A percentile compares a stretch with the other conserved stretches of the same genome.
Evolutionary conservation across 2,888 invertebrate species (phyloP).

Genomic region (Cheilosia pagana): DNA sequence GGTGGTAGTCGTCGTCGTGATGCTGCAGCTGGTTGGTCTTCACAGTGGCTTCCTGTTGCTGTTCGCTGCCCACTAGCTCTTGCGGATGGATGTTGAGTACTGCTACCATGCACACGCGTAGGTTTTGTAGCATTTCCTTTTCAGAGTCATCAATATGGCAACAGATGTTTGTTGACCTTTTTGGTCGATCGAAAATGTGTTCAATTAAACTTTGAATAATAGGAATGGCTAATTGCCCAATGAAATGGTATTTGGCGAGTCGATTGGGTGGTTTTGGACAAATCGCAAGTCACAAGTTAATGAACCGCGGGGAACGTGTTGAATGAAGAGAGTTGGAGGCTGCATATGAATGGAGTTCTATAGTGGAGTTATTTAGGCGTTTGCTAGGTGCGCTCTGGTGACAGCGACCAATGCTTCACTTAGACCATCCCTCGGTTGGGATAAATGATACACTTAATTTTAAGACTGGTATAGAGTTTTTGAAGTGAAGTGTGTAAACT

Average conservation of each 20-base stretch:
- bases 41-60: slow-evolving; percentile 50
- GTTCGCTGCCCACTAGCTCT: slow-evolving; percentile 9
- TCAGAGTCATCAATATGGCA: slow-evolving; percentile 42
- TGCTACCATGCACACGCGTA: slow-evolving; percentile 52
- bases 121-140: slow-evolving; percentile 62
- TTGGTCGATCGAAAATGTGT: slow-evolving; percentile 41
- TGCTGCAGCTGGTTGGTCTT: slow-evolving; percentile 14
- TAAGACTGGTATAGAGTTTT: too few relatives aligned
- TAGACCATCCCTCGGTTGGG: too few relatives aligned
- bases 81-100: slow-evolving; percentile 35
- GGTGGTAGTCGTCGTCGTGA: slow-evolving; percentile 35
- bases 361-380: too few relatives aligned
- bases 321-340: too few relatives aligned
- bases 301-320: background rate
- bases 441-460: too few relatives aligned
- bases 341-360: too few relatives aligned
- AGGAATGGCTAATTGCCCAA: slow-evolving; percentile 51
- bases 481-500: too few relatives aligned
- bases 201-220: slow-evolving; percentile 49
- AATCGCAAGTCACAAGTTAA: slow-evolving; percentile 10
- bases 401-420: too few relatives aligned
- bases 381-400: too few relatives aligned
- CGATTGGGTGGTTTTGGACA: slow-evolving; percentile 15
- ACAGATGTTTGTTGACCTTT: slow-evolving; percentile 70
- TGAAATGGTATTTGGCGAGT: slow-evolving; percentile 11